These are phyloP conservation scores for Caerostris extrusa DNA, from an alignment of 1,140 invertebrate species.

Conservation along the genomic window DNA sequence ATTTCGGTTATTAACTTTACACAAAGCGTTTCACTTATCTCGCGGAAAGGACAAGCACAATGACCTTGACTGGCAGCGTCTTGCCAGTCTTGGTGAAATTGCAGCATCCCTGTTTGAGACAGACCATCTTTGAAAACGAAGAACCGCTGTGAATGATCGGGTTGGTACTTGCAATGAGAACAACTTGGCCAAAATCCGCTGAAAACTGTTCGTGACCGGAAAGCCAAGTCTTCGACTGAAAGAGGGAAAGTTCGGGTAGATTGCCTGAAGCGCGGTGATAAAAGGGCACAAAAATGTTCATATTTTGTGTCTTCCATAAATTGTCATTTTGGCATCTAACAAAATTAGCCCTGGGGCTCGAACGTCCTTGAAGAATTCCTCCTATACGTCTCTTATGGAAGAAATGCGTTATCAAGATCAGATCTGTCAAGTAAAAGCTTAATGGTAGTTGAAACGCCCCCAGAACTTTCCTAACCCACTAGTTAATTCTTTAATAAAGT, in stretches of 20 bases:
- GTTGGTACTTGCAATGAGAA: background rate
- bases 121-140: background rate
- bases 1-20: background rate
- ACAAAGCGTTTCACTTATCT: background rate
- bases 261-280: slow-evolving; percentile 11
- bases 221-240: background rate
- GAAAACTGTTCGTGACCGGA: slow-evolving; percentile 14
- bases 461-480: background rate
- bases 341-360: slow-evolving; percentile 30
- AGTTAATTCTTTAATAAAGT: slow-evolving; percentile 37
- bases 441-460: slow-evolving; percentile 27
- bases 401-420: slow-evolving; percentile 25
- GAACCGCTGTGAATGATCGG: background rate
- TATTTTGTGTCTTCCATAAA: slow-evolving; percentile 55
- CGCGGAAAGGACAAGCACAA: background rate
- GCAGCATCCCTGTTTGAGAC: background rate
- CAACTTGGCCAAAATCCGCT: background rate
- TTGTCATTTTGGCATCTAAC: slow-evolving; percentile 46
- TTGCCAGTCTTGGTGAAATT: background rate
- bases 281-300: slow-evolving; percentile 39
- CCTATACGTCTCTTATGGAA: slow-evolving; percentile 2
- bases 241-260: background rate
- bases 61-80: background rate
- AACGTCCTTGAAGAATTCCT: slow-evolving; percentile 39
- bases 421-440: slow-evolving; percentile 28